Percentiles rank a stretch among this genome's conserved stretches.
phyloP scores from a whole-genome alignment of 1,140 invertebrate genomes.

The Cyclina sinensis region DNA sequence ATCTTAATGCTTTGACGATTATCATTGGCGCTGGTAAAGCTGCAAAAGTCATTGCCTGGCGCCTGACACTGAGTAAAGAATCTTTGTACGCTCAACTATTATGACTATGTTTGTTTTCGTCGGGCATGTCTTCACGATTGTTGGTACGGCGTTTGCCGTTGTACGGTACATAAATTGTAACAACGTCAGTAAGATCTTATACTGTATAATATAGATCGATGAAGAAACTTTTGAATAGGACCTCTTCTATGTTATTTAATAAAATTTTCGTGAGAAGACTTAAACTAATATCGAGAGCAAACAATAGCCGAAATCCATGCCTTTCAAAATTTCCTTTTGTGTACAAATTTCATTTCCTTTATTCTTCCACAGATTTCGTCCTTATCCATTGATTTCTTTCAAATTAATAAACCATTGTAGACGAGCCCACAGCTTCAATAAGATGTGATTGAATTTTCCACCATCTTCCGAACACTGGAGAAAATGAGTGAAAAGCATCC shows the following conservation, averaged over 20 bases:
- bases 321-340: slow-evolving; percentile 6
- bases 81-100: too few relatives aligned
- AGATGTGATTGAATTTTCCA: slow-evolving; percentile 23
- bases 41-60: too few relatives aligned
- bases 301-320: slow-evolving; percentile 18
- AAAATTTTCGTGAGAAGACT: background rate
- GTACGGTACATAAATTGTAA: too few relatives aligned
- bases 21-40: too few relatives aligned
- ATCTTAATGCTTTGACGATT: too few relatives aligned
- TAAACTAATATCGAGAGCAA: slow-evolving; percentile 15
- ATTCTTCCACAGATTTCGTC: slow-evolving; percentile 18
- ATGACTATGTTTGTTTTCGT: too few relatives aligned
- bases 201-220: background rate
- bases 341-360: slow-evolving; percentile 35
- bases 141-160: too few relatives aligned
- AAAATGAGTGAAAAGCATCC: background rate
- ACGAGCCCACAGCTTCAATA: background rate
- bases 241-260: background rate
- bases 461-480: background rate
- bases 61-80: too few relatives aligned
- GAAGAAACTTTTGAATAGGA: background rate
- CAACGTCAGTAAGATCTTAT: too few relatives aligned
- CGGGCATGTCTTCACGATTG: too few relatives aligned
- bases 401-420: slow-evolving; percentile 46
- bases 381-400: slow-evolving; percentile 30